Evolutionary conservation across 2,113 vertebrate genomes (phyloP), one percentile per base, ranked within the genome.

Genomic region (Aphyosemion australe): DNA sequence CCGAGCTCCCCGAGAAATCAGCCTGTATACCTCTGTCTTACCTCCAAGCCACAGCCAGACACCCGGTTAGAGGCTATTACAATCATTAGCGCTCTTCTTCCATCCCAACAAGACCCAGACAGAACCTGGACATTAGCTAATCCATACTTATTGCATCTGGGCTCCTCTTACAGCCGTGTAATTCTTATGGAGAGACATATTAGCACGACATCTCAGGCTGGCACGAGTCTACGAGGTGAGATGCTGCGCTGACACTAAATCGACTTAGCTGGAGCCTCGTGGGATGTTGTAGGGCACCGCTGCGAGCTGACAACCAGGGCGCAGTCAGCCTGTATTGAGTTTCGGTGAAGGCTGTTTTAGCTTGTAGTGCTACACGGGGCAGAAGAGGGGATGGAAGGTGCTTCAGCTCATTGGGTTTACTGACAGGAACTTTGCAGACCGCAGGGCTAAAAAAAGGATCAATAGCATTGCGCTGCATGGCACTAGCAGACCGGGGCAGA

Each of bases 101-200:
- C 87, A 83, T 86, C 68, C 88, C 78, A 77, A 83, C 88, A 87
- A 78, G 86, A 79, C 48, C 74, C 91, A 90, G 86, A 91, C 87
- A 89, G 71, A 77, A 92, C 73, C 85, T 87, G 79, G 88, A 91
- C 81, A 84, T 90, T 88, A 92, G 84, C 80, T 89, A 83, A 93
- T 94, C 92, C 88, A 83, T 93, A 87, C 89, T 94, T 93, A 93
- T 66, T 92, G 90, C 68, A 90, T 89, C 86, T 90, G 79, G 83
- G 79, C 83, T 82, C 82, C 88, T 76, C 76, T 74, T 88, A 59
- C 82, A 92, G 92, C 88, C 82, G 92, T 92, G 85, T 91, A 94
- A 94, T 93, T 93, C 88, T 72, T 88, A 89, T 90, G 93, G 92
- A 92, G 91, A 90, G 77, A 87, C 92, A 73, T 92, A 94, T 95